A percentile compares a stretch with the other conserved stretches of the same genome.
Evolutionary conservation across 2,888 invertebrate species (phyloP).

Genomic region (Hirtodrosophila duncani): DNA sequence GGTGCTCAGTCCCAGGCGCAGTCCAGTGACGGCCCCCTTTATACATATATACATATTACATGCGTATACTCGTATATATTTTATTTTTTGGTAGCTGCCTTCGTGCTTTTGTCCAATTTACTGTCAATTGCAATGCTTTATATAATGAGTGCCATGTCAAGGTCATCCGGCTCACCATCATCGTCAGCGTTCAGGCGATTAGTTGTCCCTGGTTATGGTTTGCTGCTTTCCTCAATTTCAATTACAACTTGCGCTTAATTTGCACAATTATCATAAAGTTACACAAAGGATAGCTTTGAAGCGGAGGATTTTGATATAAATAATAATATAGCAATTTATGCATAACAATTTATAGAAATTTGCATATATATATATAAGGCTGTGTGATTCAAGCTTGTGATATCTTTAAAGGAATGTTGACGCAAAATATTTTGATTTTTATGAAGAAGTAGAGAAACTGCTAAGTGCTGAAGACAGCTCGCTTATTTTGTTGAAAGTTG

Average conservation of each 20-base stretch:
- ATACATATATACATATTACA: not conserved
- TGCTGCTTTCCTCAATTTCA: conserved; percentile 43
- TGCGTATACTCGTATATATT: conserved; percentile 13
- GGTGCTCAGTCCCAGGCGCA: not conserved
- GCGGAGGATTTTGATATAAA: too few relatives aligned
- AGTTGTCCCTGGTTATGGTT: conserved; percentile 14
- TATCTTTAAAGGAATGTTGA: too few relatives aligned
- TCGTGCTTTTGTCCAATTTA: conserved; percentile 5
- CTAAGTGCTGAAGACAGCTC: too few relatives aligned
- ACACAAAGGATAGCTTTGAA: conserved; percentile 52
- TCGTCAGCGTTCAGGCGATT: conserved; percentile 25
- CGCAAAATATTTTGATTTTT: too few relatives aligned
- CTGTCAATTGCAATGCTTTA: conserved; percentile 48
- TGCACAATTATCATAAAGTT: conserved; percentile 64
- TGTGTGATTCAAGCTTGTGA: too few relatives aligned
- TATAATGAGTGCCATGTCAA: conserved; percentile 61
- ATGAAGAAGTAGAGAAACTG: too few relatives aligned
- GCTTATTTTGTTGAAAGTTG: too few relatives aligned
- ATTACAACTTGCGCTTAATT: conserved; percentile 61
- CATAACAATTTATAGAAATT: too few relatives aligned
- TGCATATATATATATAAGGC: too few relatives aligned
- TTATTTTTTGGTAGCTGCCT: conserved; percentile 13
- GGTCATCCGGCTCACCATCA: conserved; percentile 43
- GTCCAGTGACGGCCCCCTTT: not conserved
- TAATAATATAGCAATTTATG: too few relatives aligned